Evolutionary conservation across 1,140 invertebrate genomes (phyloP), one percentile per base, ranked within the genome.

Genomic region (Spodoptera frugiperda): DNA sequence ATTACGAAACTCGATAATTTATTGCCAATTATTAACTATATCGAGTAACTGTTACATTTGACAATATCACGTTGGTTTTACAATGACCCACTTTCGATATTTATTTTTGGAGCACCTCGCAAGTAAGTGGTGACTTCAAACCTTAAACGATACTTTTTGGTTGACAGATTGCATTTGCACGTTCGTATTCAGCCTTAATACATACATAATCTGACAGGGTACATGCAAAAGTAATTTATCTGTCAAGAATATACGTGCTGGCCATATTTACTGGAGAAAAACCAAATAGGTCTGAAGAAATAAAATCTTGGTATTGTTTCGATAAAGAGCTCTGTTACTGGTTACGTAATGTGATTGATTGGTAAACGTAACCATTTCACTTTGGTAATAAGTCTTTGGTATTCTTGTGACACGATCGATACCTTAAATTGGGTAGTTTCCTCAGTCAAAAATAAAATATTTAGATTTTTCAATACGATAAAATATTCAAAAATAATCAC

Each of bases 1-100:
- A 46, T 67, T 67, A 19, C 44, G 19, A 49, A 12, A 67, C 63
- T 19, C 19, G 11, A 25, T 67, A 48, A 48, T 67, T 46, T 48
- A 67, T 25, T 48, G 44, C 63, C 39, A 67, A 48, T 67, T 67
- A 67, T 67, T 67, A 48, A 65, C 46, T 70, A 17, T 51, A 44
- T 39, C 51, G 15, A 54, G 8, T 71, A 73, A 73, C 14, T 30
- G 55, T 51, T 61, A 49, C 21, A 49, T 61, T 57, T 57, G 54
- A 46, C 39, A 55, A 72, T 72, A 49, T 73, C 33, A 54, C 25
- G 61, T 61, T 30, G 33, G 55, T 57, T n/a, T 61, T 67, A 46
- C 44, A 33, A 49, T 61, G 71, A 59, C 71, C 54, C 44, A 73
- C 71, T 73, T 73, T 73, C 71, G 55, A 49, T 73, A 55, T 61